A percentile compares a stretch with the other conserved stretches of the same genome.
Evolutionary conservation across 35 echinoderm and acorn worm genomes (phyloP).

Genomic region (Acanthaster planci): DNA sequence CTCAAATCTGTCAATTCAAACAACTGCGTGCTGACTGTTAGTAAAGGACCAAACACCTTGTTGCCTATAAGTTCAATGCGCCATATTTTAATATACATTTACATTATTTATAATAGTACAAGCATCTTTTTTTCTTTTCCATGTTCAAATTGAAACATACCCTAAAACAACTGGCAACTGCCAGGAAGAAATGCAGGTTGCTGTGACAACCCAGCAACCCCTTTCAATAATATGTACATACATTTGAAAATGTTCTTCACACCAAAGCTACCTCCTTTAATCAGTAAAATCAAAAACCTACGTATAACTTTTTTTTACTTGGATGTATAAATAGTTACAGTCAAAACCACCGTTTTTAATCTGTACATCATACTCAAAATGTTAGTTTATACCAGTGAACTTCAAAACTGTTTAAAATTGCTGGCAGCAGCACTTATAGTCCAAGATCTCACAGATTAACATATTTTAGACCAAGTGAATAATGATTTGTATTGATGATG

Average conservation of each 20-base stretch:
- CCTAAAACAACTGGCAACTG: conserved; percentile 22
- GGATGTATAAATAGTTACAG: conserved; percentile 11
- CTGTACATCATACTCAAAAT: neutral
- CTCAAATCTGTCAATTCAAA: neutral
- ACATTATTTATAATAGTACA: conserved; percentile 25
- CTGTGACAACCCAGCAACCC: neutral
- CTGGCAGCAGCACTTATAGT: too few relatives aligned
- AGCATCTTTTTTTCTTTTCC: neutral
- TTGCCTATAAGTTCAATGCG: neutral
- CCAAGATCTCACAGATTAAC: too few relatives aligned
- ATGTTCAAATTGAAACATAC: conserved; percentile 24
- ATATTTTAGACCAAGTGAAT: too few relatives aligned
- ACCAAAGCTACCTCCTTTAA: neutral
- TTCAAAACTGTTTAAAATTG: too few relatives aligned
- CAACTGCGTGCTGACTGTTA: neutral
- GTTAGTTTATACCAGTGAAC: too few relatives aligned
- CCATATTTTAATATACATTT: conserved; percentile 3
- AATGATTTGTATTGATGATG: too few relatives aligned
- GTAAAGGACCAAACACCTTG: neutral
- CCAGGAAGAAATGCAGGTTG: neutral
- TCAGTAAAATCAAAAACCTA: conserved; percentile 12
- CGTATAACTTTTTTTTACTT: neutral
- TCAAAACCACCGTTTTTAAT: neutral
- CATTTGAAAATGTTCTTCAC: conserved; percentile 11
- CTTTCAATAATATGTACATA: conserved; percentile 32